Evolutionary conservation across 2,797 vertebrate genomes (phyloP).

Genomic region (Tinamus major): DNA sequence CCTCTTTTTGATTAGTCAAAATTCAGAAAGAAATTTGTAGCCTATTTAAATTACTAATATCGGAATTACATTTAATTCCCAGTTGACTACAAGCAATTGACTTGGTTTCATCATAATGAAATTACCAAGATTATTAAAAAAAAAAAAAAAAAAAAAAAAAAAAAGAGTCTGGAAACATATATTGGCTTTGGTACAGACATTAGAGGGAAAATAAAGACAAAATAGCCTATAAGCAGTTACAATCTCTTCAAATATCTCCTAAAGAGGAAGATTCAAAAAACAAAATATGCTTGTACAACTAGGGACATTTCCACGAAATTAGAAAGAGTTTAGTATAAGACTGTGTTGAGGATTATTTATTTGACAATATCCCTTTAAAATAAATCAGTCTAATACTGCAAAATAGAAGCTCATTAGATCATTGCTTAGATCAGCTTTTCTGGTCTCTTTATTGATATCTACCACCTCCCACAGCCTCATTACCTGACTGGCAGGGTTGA

Average conservation of each 20-base stretch:
- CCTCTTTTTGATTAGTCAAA: not conserved
- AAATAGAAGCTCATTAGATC: constrained; percentile 30
- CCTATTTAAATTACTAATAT: not conserved
- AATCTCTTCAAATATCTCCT: not conserved
- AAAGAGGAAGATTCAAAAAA: constrained; percentile 11
- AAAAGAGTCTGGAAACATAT: not conserved
- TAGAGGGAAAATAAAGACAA: not conserved
- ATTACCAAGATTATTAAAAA: not conserved
- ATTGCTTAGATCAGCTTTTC: constrained; percentile 59
- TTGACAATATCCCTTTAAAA: constrained; percentile 14
- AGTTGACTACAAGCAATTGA: not conserved
- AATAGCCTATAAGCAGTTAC: not conserved
- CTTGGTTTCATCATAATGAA: constrained; percentile 12
- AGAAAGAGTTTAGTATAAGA: constrained; percentile 25
- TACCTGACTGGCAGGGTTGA: constrained; percentile 15
- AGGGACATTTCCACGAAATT: not conserved
- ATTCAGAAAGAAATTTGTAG: not conserved
- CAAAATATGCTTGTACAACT: not conserved
- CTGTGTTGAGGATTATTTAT: not conserved
- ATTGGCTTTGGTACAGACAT: not conserved
- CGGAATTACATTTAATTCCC: not conserved
- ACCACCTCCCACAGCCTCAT: constrained; percentile 33
- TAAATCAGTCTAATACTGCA: not conserved
- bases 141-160: not conserved
- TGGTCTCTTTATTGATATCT: constrained; percentile 49